A percentile compares a stretch with the other conserved stretches of the same genome.
phyloP scores from a whole-genome alignment of 64 coral and sea anemone genomes.

The Actinia tenebrosa region DNA sequence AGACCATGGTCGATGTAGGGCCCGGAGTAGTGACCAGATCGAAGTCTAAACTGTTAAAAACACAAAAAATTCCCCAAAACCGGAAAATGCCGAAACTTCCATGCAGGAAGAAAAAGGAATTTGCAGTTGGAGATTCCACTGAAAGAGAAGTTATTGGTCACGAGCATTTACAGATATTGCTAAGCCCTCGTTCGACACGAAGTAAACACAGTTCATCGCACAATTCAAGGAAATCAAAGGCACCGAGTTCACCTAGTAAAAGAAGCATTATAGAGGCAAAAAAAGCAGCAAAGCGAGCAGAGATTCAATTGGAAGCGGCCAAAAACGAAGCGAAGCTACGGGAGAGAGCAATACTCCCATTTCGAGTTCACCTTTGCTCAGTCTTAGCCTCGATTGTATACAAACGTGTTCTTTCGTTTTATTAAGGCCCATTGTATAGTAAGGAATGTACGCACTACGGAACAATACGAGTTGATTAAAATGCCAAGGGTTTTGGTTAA shows the following conservation, averaged over 20 bases:
- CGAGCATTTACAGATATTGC: neutral
- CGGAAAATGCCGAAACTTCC: neutral
- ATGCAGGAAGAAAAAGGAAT: neutral
- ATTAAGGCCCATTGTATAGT: too few species aligned
- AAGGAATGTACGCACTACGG: too few species aligned
- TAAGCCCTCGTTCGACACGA: neutral
- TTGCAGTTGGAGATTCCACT: neutral
- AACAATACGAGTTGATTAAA: too few species aligned
- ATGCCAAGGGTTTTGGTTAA: too few species aligned
- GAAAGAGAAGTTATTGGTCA: neutral
- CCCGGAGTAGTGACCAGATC: neutral
- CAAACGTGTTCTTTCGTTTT: too few species aligned
- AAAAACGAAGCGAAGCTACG: neutral
- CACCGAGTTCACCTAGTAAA: neutral
- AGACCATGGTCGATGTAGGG: too few species aligned
- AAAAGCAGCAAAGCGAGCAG: conserved; percentile 16
- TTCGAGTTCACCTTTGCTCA: too few species aligned
- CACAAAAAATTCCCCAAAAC: neutral
- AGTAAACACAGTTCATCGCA: conserved; percentile 8
- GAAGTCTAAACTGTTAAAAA: neutral
- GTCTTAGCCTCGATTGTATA: too few species aligned
- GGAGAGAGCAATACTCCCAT: neutral
- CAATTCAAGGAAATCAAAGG: neutral
- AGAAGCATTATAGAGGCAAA: conserved; percentile 1
- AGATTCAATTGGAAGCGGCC: conserved; percentile 10